Evolutionary conservation across 2,797 vertebrate genomes (phyloP).

Genomic region (Pangasius macronema): DNA sequence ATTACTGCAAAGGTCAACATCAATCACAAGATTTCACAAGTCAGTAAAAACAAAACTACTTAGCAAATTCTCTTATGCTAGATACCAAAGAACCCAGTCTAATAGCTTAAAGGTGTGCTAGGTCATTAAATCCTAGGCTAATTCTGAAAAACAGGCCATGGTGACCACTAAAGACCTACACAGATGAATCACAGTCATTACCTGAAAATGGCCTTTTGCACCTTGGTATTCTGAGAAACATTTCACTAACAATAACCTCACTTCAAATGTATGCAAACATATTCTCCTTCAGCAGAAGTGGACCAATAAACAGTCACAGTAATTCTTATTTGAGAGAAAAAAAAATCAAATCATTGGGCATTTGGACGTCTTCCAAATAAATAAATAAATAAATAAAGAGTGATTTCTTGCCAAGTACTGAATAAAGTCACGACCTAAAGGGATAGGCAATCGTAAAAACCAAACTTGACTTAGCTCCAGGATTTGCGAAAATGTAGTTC

Average conservation of each 20-base stretch:
- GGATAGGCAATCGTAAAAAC: not conserved
- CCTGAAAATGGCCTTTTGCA: constrained; percentile 38
- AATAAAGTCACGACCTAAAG: not conserved
- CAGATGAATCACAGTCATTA: not conserved
- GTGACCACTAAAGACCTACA: not conserved
- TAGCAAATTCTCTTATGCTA: constrained; percentile 40
- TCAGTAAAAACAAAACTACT: constrained; percentile 22
- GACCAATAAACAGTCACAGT: constrained; percentile 21
- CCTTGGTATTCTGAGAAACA: constrained; percentile 60
- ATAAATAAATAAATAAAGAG: not conserved
- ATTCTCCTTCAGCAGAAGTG: not conserved
- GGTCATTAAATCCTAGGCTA: constrained; percentile 35
- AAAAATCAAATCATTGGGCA: not conserved
- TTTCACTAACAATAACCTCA: constrained; percentile 19
- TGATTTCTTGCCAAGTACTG: not conserved
- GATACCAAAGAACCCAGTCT: not conserved
- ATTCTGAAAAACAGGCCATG: constrained; percentile 16
- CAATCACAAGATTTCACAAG: not conserved
- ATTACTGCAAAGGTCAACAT: constrained; percentile 9
- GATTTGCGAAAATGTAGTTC: not conserved
- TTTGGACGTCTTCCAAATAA: not conserved
- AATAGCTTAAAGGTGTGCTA: constrained; percentile 20
- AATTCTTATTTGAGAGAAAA: not conserved
- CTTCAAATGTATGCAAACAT: not conserved
- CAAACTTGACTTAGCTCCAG: not conserved